Evolutionary conservation across 2,888 invertebrate genomes (phyloP).

Genomic region (Synanthedon myopaeformis): DNA sequence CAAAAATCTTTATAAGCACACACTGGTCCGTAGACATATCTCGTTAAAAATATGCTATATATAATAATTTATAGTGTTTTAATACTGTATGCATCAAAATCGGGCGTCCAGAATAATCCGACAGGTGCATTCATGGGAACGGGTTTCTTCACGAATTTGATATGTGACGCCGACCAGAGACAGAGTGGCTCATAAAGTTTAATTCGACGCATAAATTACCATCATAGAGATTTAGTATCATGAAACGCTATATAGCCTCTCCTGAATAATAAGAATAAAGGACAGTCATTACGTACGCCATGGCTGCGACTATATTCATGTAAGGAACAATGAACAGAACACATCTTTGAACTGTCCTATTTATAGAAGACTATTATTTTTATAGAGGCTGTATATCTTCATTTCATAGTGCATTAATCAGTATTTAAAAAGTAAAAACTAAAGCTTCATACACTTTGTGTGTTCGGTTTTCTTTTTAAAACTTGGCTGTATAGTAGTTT

Average conservation of each 20-base stretch:
- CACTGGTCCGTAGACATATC: too few species aligned
- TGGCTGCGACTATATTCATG: background rate
- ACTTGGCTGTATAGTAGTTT: too few species aligned
- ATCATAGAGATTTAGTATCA: slow-evolving; percentile 40
- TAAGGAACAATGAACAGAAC: background rate
- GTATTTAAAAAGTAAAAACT: background rate
- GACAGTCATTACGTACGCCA: slow-evolving; percentile 37
- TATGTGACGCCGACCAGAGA: slow-evolving; percentile 50
- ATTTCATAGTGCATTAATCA: background rate
- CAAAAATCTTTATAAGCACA: too few species aligned
- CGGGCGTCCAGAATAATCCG: slow-evolving; percentile 36
- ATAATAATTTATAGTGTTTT: too few species aligned
- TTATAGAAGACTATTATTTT: background rate
- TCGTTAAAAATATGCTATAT: too few species aligned
- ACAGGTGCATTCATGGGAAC: slow-evolving; percentile 49
- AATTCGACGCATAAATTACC: slow-evolving; percentile 56
- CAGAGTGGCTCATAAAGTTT: slow-evolving; percentile 51
- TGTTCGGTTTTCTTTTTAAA: too few species aligned
- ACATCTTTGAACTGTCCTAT: background rate
- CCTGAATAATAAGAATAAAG: slow-evolving; percentile 38
- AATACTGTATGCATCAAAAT: too few species aligned
- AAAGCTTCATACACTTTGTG: too few species aligned
- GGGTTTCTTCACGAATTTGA: slow-evolving; percentile 32
- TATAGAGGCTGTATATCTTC: background rate
- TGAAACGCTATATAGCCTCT: slow-evolving; percentile 37